Evolutionary conservation across 2,113 vertebrate genomes (phyloP), one percentile per base, ranked within the genome.

Genomic region (Corythornis cristatus): DNA sequence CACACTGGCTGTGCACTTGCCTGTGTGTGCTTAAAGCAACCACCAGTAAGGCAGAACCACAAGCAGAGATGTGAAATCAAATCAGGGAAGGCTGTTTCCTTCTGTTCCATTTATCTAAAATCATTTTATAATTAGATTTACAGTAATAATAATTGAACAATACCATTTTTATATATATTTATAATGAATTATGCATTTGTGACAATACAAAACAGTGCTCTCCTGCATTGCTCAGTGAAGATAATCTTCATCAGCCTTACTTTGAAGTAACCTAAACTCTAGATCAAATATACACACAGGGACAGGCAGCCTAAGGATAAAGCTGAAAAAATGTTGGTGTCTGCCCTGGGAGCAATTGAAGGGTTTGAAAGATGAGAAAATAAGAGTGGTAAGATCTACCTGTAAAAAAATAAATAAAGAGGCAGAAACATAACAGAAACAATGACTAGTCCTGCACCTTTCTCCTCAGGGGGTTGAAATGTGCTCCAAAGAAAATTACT

Each of bases 1-100:
- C n/a, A 13, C 25, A 6, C 20, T 0, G 8, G 45, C 45, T 68
- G 17, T 8, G 21, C 0, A 0, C n/a, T 61, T 74, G 56, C 53
- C 21, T 15, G 42, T 42, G 15, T 48, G 11, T 29, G 28, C 46
- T 88, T 60, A 53, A 72, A 81, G 42, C 68, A 72, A 20, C 28
- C 23, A 16, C 15, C 26, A 45, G 37, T 5, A 51, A 66, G 56
- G 26, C 42, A 86, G 31, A 75, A 65, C 16, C 28, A 42, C 54
- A 65, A 72, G 17, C 15, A 71, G 51, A 92, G 29, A 40, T 5
- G 11, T 29, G n/a, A 86, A 89, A 74, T 56, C 37, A 74, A 82
- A 77, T 3, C 26, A 65, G 42, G 7, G 13, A 46, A 61, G 18
- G 66, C 0, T 4, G 1, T 8, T 91, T 89, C 31, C 9, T 65